phyloP scores from a whole-genome alignment of 2,797 vertebrate species.

The Falco berigora region DNA sequence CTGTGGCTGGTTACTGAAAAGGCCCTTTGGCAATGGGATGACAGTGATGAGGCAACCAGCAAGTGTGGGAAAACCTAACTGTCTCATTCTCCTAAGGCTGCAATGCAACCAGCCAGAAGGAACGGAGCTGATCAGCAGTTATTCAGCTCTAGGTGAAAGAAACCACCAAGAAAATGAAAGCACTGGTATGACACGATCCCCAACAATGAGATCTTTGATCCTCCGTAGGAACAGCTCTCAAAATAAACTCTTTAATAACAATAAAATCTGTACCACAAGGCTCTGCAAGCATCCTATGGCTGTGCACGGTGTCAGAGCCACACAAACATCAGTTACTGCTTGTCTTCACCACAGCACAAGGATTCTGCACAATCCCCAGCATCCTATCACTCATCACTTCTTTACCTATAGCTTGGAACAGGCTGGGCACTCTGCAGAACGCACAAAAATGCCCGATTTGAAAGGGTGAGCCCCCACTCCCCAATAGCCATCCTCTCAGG shows the following conservation, averaged over 20 bases:
- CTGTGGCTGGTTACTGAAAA: background rate
- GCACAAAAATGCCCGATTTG: fast-evolving
- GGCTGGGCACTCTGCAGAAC: background rate
- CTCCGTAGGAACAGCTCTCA: fast-evolving
- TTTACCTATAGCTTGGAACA: background rate
- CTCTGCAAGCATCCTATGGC: background rate
- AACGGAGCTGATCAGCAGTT: background rate
- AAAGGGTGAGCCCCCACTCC: background rate
- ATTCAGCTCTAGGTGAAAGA: background rate
- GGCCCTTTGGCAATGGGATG: background rate
- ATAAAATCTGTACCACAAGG: background rate
- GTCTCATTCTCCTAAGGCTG: fast-evolving
- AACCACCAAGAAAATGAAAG: background rate
- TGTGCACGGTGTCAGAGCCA: background rate
- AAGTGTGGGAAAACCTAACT: background rate
- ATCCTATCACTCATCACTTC: background rate
- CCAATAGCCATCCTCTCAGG: too few relatives aligned
- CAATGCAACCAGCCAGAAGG: background rate
- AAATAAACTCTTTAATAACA: background rate
- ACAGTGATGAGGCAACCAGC: background rate
- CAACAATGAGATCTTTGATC: background rate
- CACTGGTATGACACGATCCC: fast-evolving
- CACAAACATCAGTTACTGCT: background rate
- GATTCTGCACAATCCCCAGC: background rate
- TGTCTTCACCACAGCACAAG: background rate